phyloP scores from a whole-genome alignment of 2,888 invertebrate genomes.

The Himalopsyche kuldschensis region DNA sequence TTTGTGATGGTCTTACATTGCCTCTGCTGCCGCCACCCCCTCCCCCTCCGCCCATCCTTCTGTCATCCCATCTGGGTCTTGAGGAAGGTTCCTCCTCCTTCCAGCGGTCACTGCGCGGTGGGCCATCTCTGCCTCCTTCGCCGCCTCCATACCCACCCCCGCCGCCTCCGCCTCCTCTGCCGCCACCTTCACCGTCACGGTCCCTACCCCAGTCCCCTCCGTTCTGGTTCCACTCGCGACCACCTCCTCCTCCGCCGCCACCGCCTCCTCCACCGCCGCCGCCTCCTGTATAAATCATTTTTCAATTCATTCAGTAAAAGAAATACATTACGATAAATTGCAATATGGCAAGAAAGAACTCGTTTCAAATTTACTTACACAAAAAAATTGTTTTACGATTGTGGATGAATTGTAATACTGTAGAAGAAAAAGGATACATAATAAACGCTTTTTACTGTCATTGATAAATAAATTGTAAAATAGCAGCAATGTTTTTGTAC shows the following conservation, averaged over 20 bases:
- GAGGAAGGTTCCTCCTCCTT: constrained; percentile 59
- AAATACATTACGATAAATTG: too few relatives aligned
- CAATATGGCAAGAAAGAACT: too few relatives aligned
- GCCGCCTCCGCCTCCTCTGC: constrained; percentile 34
- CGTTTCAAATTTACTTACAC: too few relatives aligned
- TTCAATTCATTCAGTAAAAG: background rate
- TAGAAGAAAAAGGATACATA: too few relatives aligned
- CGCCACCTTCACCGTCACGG: constrained; percentile 45
- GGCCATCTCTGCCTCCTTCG: constrained; percentile 30
- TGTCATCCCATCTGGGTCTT: constrained; percentile 46
- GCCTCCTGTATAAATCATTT: background rate
- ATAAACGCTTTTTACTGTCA: too few relatives aligned
- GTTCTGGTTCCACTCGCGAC: constrained; percentile 44
- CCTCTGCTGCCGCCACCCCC: background rate
- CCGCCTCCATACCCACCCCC: constrained; percentile 11
- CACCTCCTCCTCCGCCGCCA: constrained; percentile 48
- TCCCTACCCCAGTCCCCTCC: constrained; percentile 50
- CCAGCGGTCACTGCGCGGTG: constrained; percentile 65
- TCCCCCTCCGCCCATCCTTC: background rate
- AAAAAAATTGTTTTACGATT: too few relatives aligned
- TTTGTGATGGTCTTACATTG: background rate
- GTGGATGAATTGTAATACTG: too few relatives aligned
- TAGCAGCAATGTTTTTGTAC: too few relatives aligned
- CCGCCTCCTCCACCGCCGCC: constrained; percentile 46
- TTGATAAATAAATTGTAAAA: too few relatives aligned